phyloP scores from a whole-genome alignment of 1,140 invertebrate genomes.

The Drosophila watanabei region DNA sequence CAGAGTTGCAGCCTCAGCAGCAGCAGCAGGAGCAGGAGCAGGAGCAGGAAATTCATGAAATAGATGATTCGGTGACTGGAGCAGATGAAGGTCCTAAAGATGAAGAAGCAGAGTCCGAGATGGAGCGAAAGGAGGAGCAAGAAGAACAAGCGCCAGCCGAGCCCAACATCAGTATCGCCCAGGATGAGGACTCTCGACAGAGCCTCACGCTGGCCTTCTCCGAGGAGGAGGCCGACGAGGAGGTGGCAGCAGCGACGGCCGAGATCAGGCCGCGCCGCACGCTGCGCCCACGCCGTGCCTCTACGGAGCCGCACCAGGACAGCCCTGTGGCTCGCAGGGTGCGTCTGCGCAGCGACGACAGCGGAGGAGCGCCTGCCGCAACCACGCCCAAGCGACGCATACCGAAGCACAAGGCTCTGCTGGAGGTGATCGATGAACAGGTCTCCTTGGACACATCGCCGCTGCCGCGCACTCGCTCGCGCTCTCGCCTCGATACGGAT shows the following conservation, averaged over 20 bases:
- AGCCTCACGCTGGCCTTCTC: conserved; percentile 36
- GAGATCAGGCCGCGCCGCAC: background rate
- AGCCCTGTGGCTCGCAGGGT: background rate
- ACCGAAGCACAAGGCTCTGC: conserved; percentile 1
- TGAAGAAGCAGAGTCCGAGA: background rate
- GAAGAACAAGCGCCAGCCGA: background rate
- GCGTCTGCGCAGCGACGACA: conserved; percentile 42
- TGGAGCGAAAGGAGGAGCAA: background rate
- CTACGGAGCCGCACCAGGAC: background rate
- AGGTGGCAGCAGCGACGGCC: background rate
- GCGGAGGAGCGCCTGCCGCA: conserved; percentile 4
- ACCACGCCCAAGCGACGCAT: conserved; percentile 39
- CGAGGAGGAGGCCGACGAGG: conserved; percentile 35
- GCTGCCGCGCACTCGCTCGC: conserved; percentile 55
- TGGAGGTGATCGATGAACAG: conserved; percentile 71
- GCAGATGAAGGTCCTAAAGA: background rate
- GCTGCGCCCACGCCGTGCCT: background rate
- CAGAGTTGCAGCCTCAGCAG: background rate
- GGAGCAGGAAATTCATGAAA: background rate
- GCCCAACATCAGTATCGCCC: background rate
- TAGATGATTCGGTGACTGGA: no score
- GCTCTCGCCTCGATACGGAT: conserved; percentile 40
- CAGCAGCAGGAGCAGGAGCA: no score
- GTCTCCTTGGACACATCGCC: background rate
- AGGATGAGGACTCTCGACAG: conserved; percentile 25